Evolutionary conservation across 1,140 invertebrate genomes (phyloP).

Genomic region (Myzus persicae): DNA sequence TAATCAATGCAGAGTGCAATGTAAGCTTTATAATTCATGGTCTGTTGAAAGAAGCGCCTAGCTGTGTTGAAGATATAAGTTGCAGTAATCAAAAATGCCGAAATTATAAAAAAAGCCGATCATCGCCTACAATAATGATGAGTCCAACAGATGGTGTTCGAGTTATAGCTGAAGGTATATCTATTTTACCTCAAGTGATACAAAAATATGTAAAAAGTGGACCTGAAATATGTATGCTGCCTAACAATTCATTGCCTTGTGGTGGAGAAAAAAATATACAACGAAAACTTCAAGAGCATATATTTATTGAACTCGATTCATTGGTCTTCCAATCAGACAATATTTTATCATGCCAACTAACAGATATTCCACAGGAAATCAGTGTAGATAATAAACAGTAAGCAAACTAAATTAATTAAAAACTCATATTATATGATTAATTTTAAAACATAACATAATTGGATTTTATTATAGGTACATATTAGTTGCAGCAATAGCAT

Average conservation of each 20-base stretch:
- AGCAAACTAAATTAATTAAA: neutral
- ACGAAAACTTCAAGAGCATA: neutral
- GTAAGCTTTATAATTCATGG: neutral
- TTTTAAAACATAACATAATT: too few relatives aligned
- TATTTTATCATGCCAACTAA: neutral
- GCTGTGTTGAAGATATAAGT: neutral
- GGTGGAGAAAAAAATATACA: neutral
- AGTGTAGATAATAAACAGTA: neutral
- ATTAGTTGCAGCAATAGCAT: neutral
- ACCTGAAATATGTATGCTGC: neutral
- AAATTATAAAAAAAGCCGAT: neutral
- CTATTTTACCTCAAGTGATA: neutral
- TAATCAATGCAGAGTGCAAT: neutral
- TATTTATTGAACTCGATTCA: too few relatives aligned
- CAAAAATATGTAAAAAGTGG: neutral
- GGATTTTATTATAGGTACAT: neutral
- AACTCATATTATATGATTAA: neutral
- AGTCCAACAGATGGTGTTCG: neutral
- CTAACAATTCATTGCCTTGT: neutral
- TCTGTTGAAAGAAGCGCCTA: neutral
- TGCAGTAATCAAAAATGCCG: neutral
- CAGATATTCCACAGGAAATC: neutral
- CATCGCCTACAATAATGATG: neutral
- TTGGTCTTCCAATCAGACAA: neutral
- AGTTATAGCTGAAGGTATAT: neutral